Conservation (phyloP, 2,113 vertebrate genomes). For the Trematocara macrostoma region DNA sequence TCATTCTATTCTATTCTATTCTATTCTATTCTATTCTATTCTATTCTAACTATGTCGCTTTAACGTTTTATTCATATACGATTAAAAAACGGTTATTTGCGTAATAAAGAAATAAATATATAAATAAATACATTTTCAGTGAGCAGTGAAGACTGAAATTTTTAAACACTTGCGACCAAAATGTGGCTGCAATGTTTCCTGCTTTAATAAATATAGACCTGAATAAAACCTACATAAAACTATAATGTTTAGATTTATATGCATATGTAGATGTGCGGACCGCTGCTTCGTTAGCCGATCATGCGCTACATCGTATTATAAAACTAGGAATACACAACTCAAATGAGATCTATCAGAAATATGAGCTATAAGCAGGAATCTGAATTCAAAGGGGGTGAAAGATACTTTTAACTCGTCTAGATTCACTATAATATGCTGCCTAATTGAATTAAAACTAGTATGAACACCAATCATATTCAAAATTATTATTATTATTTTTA, state of each 20-base stretch:
- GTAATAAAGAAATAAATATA: neutral
- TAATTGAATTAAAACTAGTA: neutral
- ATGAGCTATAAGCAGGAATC: neutral
- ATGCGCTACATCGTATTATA: fast-evolving
- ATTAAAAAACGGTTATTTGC: neutral
- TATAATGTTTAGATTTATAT: neutral
- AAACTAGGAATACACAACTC: neutral
- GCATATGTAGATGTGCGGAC: fast-evolving
- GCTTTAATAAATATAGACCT: neutral
- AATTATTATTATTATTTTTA: neutral
- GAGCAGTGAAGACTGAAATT: neutral
- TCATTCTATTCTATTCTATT: too few relatives aligned
- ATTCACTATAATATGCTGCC: neutral
- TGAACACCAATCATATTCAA: neutral
- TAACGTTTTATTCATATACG: neutral
- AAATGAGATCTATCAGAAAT: neutral
- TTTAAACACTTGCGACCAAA: neutral
- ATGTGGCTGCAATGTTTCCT: neutral
- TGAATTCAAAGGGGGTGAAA: neutral
- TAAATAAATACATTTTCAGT: neutral
- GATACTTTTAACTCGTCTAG: neutral
- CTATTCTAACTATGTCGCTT: too few relatives aligned
- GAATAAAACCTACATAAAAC: neutral
- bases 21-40: too few relatives aligned
- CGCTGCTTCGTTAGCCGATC: neutral